phyloP scores from a whole-genome alignment of 2,113 vertebrate genomes.

The Solea senegalensis region DNA sequence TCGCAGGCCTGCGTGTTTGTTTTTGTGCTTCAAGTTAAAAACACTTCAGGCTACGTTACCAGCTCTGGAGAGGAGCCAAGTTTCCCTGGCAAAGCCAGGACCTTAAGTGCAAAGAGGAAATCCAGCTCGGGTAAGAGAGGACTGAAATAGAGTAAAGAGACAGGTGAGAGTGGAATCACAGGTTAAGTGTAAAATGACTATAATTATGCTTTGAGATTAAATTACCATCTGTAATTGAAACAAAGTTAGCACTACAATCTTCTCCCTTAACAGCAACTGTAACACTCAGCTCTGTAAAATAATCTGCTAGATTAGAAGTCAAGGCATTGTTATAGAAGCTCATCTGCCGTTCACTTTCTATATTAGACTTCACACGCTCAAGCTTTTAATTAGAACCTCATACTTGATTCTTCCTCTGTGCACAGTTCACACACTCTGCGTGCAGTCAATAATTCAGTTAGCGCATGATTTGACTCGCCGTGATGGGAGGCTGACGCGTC shows the following conservation, averaged over 20 bases:
- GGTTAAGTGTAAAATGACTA: conserved; percentile 51
- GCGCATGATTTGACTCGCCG: conserved; percentile 6
- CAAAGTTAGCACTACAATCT: conserved; percentile 26
- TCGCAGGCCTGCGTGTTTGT: background rate
- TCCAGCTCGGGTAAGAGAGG: background rate
- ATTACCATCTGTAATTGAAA: conserved; percentile 58
- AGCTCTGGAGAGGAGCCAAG: conserved; percentile 26
- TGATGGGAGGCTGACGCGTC: background rate
- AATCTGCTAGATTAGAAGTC: conserved; percentile 37
- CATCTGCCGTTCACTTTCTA: conserved; percentile 30
- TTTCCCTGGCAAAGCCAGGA: conserved; percentile 30
- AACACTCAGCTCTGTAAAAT: conserved; percentile 19
- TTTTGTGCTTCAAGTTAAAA: conserved; percentile 1
- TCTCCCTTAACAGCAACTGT: conserved; percentile 15
- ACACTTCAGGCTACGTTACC: conserved; percentile 11
- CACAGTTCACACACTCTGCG: background rate
- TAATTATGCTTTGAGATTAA: conserved; percentile 60
- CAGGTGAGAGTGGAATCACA: conserved; percentile 10
- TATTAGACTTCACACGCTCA: conserved; percentile 24
- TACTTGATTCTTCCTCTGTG: conserved; percentile 26
- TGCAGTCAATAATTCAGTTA: conserved; percentile 24
- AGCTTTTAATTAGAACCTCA: conserved; percentile 33
- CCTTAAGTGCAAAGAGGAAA: conserved; percentile 20
- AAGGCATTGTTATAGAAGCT: conserved; percentile 26
- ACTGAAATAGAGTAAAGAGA: background rate